Evolutionary conservation across 2,113 vertebrate species (phyloP).

Genomic region (Gobio gobio): DNA sequence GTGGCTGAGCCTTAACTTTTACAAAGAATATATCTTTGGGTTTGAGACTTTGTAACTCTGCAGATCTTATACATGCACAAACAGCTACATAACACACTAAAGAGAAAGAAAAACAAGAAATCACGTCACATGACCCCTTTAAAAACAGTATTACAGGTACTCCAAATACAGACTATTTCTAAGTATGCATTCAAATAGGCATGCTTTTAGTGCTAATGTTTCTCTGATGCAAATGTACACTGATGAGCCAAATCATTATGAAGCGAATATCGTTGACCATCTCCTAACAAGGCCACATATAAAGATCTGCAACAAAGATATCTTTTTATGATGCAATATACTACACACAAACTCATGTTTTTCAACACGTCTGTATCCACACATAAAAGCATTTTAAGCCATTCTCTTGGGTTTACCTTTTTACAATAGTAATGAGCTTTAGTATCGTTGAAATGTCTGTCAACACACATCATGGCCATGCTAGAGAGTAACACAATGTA

Average conservation of each 20-base stretch:
- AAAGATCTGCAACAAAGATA: too few relatives aligned
- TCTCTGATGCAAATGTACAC: neutral
- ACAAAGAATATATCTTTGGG: too few relatives aligned
- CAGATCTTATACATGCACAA: too few relatives aligned
- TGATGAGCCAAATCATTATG: too few relatives aligned
- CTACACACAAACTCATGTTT: slow-evolving; percentile 37
- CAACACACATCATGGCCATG: neutral
- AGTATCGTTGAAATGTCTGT: slow-evolving; percentile 27
- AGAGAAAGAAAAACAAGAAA: too few relatives aligned
- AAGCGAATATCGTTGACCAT: too few relatives aligned
- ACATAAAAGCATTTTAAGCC: slow-evolving; percentile 1
- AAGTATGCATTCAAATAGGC: neutral
- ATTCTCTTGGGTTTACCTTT: slow-evolving; percentile 24
- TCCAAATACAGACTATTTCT: neutral
- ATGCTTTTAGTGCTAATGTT: neutral
- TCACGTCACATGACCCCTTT: too few relatives aligned
- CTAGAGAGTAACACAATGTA: neutral
- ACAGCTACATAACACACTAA: too few relatives aligned
- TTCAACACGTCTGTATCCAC: neutral
- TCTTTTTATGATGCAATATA: neutral
- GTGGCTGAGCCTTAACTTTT: too few relatives aligned
- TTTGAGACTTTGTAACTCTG: too few relatives aligned
- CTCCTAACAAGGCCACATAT: too few relatives aligned
- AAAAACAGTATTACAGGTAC: neutral
- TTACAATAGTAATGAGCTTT: slow-evolving; percentile 49